A percentile compares a stretch with the other conserved stretches of the same genome.
Evolutionary conservation across 1,140 invertebrate genomes (phyloP).

Genomic region (Eubasilissa regina): DNA sequence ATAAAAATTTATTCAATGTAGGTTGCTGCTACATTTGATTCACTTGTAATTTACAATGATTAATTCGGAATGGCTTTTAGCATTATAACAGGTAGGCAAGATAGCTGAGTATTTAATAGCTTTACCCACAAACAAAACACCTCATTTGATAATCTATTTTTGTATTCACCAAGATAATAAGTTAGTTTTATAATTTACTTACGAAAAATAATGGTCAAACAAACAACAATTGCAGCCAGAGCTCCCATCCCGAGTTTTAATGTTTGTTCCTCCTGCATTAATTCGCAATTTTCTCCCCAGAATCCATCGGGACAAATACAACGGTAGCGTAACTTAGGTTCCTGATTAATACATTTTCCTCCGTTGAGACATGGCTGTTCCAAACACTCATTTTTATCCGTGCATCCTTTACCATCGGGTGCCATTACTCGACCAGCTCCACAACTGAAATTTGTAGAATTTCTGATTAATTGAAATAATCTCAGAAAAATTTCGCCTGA

Average conservation of each 20-base stretch:
- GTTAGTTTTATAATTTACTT: slow-evolving; percentile 63
- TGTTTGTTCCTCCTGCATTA: slow-evolving; percentile 76
- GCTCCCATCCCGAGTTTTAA: slow-evolving; percentile 76
- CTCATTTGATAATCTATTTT: no score
- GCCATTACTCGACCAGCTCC: slow-evolving; percentile 75
- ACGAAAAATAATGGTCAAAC: slow-evolving; percentile 77
- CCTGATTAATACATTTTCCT: slow-evolving; percentile 74
- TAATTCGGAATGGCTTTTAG: not conserved
- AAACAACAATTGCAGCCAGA: slow-evolving; percentile 76
- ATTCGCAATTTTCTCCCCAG: slow-evolving; percentile 78
- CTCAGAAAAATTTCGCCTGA: no score
- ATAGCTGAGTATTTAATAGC: no score
- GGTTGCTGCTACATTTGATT: no score
- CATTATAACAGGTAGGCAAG: no score
- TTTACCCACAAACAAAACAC: no score
- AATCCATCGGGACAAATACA: slow-evolving; percentile 76
- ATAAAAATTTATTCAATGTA: no score
- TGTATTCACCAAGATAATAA: no score
- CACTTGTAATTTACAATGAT: slow-evolving; percentile 1
- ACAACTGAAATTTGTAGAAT: slow-evolving; percentile 70
- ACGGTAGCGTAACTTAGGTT: slow-evolving; percentile 71
- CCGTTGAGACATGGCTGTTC: slow-evolving; percentile 76
- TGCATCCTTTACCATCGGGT: slow-evolving; percentile 74
- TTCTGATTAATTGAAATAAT: no score
- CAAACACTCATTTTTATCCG: slow-evolving; percentile 76